Evolutionary conservation across 2,888 invertebrate genomes (phyloP).

Genomic region (Hydroisotoma schaefferi): DNA sequence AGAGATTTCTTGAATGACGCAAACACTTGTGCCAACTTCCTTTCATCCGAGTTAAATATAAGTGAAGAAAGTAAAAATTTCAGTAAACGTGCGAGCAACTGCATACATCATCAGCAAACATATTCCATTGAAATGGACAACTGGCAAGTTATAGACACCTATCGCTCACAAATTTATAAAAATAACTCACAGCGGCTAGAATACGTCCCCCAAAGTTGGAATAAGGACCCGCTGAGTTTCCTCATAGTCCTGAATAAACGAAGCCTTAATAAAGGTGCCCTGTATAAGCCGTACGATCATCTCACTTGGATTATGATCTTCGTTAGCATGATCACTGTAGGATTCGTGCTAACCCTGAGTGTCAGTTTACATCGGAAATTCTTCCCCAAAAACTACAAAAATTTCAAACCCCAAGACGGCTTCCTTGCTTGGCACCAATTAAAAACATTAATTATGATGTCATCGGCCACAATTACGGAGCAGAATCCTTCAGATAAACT

Average conservation of each 20-base stretch:
- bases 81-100: no score
- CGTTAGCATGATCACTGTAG: not conserved
- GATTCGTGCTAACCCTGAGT: not conserved
- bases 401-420: not conserved
- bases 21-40: not conserved
- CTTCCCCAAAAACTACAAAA: not conserved
- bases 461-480: not conserved
- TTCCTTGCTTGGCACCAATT: not conserved
- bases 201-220: not conserved
- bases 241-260: not conserved
- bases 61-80: no score
- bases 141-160: not conserved
- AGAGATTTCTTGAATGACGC: not conserved
- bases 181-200: not conserved
- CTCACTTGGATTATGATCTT: not conserved
- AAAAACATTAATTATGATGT: not conserved
- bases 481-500: not conserved
- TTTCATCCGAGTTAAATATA: no score
- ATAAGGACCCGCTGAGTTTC: not conserved
- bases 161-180: not conserved
- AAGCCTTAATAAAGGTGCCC: not conserved
- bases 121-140: not conserved
- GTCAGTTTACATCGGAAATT: not conserved
- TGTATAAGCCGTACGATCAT: not conserved
- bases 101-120: no score